These are phyloP conservation scores for Varecia variegata DNA, from an alignment of 2,797 vertebrate species.

Conservation along the genomic window DNA sequence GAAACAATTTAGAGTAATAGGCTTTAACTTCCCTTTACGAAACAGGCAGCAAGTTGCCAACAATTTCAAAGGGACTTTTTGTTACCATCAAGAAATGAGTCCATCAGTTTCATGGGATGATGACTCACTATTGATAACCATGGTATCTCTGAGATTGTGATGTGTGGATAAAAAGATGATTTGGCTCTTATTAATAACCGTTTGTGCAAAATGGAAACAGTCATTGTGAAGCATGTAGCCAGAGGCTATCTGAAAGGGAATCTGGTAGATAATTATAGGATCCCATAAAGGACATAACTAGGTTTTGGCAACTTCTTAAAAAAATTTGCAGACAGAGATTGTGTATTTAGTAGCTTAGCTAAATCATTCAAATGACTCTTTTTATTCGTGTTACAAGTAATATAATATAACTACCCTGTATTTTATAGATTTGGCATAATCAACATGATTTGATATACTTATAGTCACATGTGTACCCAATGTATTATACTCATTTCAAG, in stretches of 20 bases:
- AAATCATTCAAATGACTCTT: conserved; percentile 43
- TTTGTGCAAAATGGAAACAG: not conserved
- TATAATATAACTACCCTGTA: conserved; percentile 32
- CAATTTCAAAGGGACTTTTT: conserved; percentile 13
- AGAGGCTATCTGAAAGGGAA: conserved; percentile 10
- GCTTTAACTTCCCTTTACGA: conserved; percentile 3
- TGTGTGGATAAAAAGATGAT: not conserved
- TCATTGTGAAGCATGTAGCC: not conserved
- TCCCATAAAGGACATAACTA: conserved; percentile 5
- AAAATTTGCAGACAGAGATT: conserved; percentile 57
- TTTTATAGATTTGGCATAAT: conserved; percentile 56
- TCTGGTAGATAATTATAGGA: conserved; percentile 47
- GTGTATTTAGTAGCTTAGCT: conserved; percentile 29
- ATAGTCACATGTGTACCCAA: not conserved
- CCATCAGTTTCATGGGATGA: not conserved
- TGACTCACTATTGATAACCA: not conserved
- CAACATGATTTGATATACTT: conserved; percentile 47
- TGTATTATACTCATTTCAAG: not conserved
- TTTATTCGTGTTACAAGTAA: conserved; percentile 44
- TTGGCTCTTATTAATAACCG: conserved; percentile 44
- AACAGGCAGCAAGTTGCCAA: conserved; percentile 4
- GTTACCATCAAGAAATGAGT: not conserved
- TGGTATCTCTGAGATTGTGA: not conserved
- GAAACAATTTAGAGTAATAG: conserved; percentile 43
- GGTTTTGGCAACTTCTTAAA: conserved; percentile 59